A percentile compares a stretch with the other conserved stretches of the same genome.
Conservation (phyloP, 2,113 vertebrate species). For the Gasterosteus aculeatus region DNA sequence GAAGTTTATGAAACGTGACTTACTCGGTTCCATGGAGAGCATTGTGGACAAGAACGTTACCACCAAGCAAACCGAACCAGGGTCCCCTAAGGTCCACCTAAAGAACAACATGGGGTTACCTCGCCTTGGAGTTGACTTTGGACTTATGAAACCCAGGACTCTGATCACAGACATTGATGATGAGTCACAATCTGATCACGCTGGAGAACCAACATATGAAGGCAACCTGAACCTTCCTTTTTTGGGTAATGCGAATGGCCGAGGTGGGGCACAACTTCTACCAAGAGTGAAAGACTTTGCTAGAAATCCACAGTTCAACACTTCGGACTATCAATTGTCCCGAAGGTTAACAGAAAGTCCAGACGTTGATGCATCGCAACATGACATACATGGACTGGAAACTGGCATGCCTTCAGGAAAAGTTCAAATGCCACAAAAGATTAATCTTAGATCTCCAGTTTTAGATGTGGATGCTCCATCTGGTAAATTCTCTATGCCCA, state of each 20-base stretch:
- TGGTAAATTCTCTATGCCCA: constrained; percentile 41
- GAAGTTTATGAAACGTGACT: constrained; percentile 70
- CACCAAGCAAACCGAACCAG: constrained; percentile 12
- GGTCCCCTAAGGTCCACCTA: constrained; percentile 28
- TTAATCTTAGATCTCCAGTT: constrained; percentile 48
- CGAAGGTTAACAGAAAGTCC: constrained; percentile 29
- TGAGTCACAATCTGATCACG: constrained; percentile 17
- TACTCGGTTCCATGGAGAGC: background rate
- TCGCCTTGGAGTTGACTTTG: constrained; percentile 75
- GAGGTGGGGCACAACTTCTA: constrained; percentile 12
- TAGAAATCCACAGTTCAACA: constrained; percentile 15
- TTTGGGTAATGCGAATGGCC: constrained; percentile 7
- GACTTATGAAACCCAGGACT: constrained; percentile 51
- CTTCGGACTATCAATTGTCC: constrained; percentile 24
- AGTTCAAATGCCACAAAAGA: constrained; percentile 46
- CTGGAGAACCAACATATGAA: constrained; percentile 24
- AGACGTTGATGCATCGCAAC: constrained; percentile 31
- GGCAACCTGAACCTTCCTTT: constrained; percentile 70
- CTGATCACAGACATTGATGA: background rate
- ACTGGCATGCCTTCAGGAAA: constrained; percentile 37
- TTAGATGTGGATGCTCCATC: constrained; percentile 56
- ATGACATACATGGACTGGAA: constrained; percentile 29
- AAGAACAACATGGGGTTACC: constrained; percentile 51
- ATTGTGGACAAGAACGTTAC: background rate
- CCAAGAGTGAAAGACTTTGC: constrained; percentile 16